A percentile compares a stretch with the other conserved stretches of the same genome.
Conservation (phyloP, 2,797 vertebrate species). For the Sandelia bainsii region DNA sequence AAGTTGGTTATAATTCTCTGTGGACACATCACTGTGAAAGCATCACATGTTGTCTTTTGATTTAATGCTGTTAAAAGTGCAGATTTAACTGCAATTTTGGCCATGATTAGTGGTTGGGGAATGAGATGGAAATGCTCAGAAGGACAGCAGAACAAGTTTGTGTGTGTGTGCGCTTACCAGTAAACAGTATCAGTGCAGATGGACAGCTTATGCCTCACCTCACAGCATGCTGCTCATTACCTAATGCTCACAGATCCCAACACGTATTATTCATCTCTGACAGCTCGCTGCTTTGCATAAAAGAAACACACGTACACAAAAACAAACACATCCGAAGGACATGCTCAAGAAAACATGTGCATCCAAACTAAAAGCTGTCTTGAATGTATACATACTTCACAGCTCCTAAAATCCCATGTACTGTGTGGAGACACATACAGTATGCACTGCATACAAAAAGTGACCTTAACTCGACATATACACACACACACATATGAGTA, state of each 20-base stretch:
- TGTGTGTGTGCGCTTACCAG: constrained; percentile 42
- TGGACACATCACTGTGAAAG: no score
- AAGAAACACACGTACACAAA: constrained; percentile 43
- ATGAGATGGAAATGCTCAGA: constrained; percentile 12
- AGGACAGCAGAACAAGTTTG: neutral
- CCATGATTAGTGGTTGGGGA: neutral
- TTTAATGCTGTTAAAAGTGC: neutral
- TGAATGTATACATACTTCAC: constrained; percentile 22
- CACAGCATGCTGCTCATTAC: constrained; percentile 84
- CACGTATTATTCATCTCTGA: constrained; percentile 85
- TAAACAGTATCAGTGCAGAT: constrained; percentile 77
- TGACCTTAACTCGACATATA: constrained; percentile 61
- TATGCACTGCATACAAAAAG: constrained; percentile 21
- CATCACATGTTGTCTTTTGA: neutral
- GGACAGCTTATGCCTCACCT: constrained; percentile 75
- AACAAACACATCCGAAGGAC: constrained; percentile 8
- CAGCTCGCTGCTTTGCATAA: constrained; percentile 79
- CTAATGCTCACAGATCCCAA: constrained; percentile 82
- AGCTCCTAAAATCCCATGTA: constrained; percentile 12
- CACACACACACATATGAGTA: constrained; percentile 70
- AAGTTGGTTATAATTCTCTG: neutral
- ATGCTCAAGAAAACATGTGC: neutral
- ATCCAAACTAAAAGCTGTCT: constrained; percentile 9
- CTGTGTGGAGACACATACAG: constrained; percentile 2
- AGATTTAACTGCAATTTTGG: constrained; percentile 2